A percentile compares a stretch with the other conserved stretches of the same genome.
phyloP scores from a whole-genome alignment of 2,888 invertebrate species.

The Scrobipalpa atriplicella region DNA sequence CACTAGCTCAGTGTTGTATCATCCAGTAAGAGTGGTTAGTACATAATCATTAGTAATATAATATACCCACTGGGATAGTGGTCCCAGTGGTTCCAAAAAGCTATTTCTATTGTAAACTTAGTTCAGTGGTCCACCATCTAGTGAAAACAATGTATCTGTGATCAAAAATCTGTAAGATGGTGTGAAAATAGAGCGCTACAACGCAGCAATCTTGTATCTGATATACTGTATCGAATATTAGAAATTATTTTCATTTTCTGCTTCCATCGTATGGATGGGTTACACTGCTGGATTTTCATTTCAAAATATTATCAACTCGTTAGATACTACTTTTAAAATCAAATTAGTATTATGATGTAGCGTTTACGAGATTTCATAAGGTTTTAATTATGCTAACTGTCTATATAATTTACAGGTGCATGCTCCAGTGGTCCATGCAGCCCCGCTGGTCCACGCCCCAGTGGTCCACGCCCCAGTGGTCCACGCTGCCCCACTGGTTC shows the following conservation, averaged over 20 bases:
- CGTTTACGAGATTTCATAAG: background rate
- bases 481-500: slow-evolving; percentile 54
- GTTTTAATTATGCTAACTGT: background rate
- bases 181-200: too few species aligned
- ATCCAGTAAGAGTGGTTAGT: slow-evolving; percentile 45
- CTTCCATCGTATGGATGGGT: too few species aligned
- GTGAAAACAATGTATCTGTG: background rate
- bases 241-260: too few species aligned
- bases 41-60: too few species aligned
- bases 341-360: too few species aligned
- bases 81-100: slow-evolving; percentile 44
- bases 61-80: slow-evolving; percentile 63
- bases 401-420: background rate
- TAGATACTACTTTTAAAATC: too few species aligned
- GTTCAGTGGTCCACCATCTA: slow-evolving; percentile 40
- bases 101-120: background rate
- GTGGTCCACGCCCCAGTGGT: slow-evolving; percentile 41
- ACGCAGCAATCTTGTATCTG: too few species aligned
- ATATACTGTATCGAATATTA: too few species aligned
- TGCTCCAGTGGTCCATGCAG: background rate
- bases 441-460: background rate
- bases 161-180: background rate
- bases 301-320: too few species aligned
- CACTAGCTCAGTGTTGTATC: slow-evolving; percentile 55
- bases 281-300: too few species aligned